Conservation (phyloP, 2,113 vertebrate species). For the Pterocles burchelli region DNA sequence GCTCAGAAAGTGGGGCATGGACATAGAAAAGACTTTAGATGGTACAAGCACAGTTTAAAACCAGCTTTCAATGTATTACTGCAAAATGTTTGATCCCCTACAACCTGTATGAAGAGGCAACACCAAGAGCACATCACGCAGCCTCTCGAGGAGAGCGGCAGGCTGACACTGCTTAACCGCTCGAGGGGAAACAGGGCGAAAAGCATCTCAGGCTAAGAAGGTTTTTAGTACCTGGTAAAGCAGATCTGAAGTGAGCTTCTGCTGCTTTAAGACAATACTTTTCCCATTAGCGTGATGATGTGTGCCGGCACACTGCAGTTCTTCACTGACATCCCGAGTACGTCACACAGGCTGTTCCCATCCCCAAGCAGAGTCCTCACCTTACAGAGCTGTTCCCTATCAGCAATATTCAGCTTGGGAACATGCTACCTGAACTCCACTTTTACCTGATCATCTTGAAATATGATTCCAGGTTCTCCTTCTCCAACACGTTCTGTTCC, state of each 20-base stretch:
- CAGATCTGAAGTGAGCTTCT: background rate
- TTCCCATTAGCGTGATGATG: background rate
- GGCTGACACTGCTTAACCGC: too few species aligned
- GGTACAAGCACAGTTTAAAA: background rate
- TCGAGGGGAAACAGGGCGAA: accelerated
- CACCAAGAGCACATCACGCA: accelerated
- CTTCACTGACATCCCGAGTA: background rate
- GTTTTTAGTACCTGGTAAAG: background rate
- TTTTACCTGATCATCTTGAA: background rate
- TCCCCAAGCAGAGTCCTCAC: accelerated
- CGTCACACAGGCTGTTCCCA: background rate
- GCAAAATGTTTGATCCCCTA: background rate
- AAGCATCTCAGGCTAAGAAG: background rate
- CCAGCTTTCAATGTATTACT: accelerated
- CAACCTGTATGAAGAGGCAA: background rate
- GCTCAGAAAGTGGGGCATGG: background rate
- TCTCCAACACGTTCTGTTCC: background rate
- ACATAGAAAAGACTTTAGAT: background rate
- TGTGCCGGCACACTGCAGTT: too few species aligned
- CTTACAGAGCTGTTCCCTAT: background rate
- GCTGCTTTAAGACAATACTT: background rate
- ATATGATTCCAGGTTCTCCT: background rate
- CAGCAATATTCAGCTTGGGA: background rate
- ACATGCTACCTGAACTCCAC: background rate
- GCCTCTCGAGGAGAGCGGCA: background rate